Percentiles rank a stretch among this genome's conserved stretches.
Conservation (phyloP, 2,888 invertebrate species). For the Steinernema hermaphroditum region DNA sequence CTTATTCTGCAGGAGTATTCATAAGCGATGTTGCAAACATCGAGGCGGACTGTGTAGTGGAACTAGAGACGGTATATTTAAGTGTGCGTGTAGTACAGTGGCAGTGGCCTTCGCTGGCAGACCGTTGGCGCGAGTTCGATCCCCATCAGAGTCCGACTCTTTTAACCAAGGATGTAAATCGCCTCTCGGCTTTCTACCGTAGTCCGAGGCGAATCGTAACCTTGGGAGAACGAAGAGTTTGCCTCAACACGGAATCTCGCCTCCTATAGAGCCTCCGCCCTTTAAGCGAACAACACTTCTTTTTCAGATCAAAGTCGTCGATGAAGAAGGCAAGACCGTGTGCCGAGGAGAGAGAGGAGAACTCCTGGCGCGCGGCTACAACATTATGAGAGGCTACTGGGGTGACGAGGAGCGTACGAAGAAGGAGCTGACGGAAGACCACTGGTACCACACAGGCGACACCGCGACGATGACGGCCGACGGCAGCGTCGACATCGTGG, state of each 20-base stretch:
- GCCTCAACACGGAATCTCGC: slow-evolving; percentile 24
- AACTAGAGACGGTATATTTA: no score
- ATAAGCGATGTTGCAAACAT: no score
- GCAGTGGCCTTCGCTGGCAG: neutral
- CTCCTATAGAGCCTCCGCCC: slow-evolving; percentile 27
- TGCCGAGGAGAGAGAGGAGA: slow-evolving; percentile 38
- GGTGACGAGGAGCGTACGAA: slow-evolving; percentile 77
- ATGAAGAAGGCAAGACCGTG: slow-evolving; percentile 33
- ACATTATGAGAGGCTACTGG: slow-evolving; percentile 79
- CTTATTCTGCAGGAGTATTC: no score
- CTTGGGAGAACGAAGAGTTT: slow-evolving; percentile 19
- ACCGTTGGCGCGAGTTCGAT: neutral
- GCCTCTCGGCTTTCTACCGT: slow-evolving; percentile 69
- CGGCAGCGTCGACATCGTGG: slow-evolving; percentile 22
- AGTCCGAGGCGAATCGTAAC: slow-evolving; percentile 8
- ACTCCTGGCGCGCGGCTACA: slow-evolving; percentile 71
- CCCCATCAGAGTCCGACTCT: neutral
- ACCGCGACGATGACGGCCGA: slow-evolving; percentile 17
- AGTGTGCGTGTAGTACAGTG: neutral
- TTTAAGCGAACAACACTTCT: slow-evolving; percentile 25
- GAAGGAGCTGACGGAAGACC: slow-evolving; percentile 73
- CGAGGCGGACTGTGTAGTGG: no score
- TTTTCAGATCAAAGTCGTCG: slow-evolving; percentile 21
- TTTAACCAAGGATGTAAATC: slow-evolving; percentile 66
- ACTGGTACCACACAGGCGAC: slow-evolving; percentile 80